phyloP scores from a whole-genome alignment of 2,888 invertebrate genomes.

The Caenorhabditis wallacei region DNA sequence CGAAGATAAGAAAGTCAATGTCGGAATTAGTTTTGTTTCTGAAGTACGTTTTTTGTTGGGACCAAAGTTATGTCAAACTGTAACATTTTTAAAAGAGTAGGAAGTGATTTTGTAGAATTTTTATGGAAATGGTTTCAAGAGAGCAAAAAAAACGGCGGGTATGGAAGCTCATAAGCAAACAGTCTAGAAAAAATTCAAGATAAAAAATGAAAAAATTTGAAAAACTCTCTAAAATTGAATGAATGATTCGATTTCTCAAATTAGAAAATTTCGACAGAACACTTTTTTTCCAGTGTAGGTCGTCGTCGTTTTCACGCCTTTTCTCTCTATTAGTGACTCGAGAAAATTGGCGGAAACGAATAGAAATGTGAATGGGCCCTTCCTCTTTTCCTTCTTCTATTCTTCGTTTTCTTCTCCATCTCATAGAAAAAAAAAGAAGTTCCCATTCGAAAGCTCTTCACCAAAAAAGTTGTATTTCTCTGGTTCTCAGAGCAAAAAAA shows the following conservation, averaged over 20 bases:
- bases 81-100: too few species aligned
- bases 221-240: background rate
- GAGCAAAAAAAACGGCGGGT: too few species aligned
- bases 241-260: background rate
- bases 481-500: slow-evolving; percentile 25
- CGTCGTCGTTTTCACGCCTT: slow-evolving; percentile 31
- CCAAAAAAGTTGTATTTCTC: slow-evolving; percentile 44
- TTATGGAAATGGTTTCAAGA: too few species aligned
- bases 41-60: too few species aligned
- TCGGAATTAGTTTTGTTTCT: too few species aligned
- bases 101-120: too few species aligned
- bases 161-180: too few species aligned
- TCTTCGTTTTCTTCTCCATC: slow-evolving; percentile 19
- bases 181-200: too few species aligned
- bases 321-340: slow-evolving; percentile 32
- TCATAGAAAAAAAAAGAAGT: slow-evolving; percentile 25
- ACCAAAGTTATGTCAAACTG: too few species aligned
- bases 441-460: slow-evolving; percentile 34
- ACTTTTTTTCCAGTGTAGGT: slow-evolving; percentile 15
- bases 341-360: slow-evolving; percentile 54
- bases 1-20: too few species aligned
- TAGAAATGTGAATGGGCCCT: slow-evolving; percentile 39
- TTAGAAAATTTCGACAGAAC: background rate
- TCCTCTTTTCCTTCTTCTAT: slow-evolving; percentile 5
- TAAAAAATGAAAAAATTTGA: background rate